Conservation (phyloP, 1,140 invertebrate species). For the Drosophila sucinea region DNA sequence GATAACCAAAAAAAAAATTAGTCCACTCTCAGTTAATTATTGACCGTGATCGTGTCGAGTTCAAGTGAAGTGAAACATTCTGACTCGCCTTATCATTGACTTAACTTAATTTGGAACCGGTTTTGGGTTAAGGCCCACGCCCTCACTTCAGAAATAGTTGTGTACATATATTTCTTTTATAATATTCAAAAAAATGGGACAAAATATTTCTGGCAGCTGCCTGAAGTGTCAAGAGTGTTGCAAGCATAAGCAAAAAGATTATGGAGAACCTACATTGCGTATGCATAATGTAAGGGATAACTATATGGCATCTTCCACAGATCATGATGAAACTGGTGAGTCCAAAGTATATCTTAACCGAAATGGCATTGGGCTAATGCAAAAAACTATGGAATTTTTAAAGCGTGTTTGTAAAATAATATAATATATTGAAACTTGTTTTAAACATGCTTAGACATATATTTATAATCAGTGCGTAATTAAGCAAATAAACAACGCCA, state of each 20-base stretch:
- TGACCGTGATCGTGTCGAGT: constrained; percentile 32
- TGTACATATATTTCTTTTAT: constrained; percentile 4
- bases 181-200: constrained; percentile 35
- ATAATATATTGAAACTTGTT: neutral
- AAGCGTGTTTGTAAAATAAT: too few relatives aligned
- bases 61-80: constrained; percentile 28
- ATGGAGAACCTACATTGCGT: constrained; percentile 22
- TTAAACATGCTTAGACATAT: neutral
- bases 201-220: constrained; percentile 28
- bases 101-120: constrained; percentile 6
- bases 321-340: constrained; percentile 21
- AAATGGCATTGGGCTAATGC: too few relatives aligned
- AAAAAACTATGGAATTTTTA: too few relatives aligned
- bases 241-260: constrained; percentile 3
- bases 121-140: constrained; percentile 9
- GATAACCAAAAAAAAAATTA: constrained; percentile 21
- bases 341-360: too few relatives aligned
- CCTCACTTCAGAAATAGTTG: constrained; percentile 11
- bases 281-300: constrained; percentile 29
- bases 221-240: constrained; percentile 1
- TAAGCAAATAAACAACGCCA: neutral
- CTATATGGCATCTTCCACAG: neutral
- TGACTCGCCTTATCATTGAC: constrained; percentile 7
- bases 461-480: neutral
- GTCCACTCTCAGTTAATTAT: constrained; percentile 41